Conservation (phyloP, 2,113 vertebrate genomes). For the Odocoileus hemionus region DNA sequence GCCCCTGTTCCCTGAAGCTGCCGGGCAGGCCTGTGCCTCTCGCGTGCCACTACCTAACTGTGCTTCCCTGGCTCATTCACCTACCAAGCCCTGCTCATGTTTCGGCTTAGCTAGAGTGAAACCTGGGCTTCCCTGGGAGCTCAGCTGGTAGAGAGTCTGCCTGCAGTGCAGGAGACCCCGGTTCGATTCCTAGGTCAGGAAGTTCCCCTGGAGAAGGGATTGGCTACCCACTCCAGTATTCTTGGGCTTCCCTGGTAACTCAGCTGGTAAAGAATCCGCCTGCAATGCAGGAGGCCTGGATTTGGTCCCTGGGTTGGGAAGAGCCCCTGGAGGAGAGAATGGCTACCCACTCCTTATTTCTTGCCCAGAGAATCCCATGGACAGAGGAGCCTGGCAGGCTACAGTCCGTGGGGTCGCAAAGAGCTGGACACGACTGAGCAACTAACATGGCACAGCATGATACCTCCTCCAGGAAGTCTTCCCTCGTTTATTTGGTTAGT, state of each 20-base stretch:
- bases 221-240: background rate
- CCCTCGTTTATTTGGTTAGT: background rate
- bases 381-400: background rate
- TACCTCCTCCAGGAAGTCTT: background rate
- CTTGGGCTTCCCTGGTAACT: background rate
- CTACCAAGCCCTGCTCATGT: background rate
- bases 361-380: background rate
- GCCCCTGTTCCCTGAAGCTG: background rate
- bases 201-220: background rate
- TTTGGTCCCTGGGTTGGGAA: background rate
- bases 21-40: background rate
- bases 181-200: background rate
- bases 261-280: background rate
- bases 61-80: background rate
- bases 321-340: background rate
- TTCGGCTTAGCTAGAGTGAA: background rate
- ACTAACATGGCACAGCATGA: background rate
- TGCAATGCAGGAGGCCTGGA: no score
- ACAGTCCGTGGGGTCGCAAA: background rate
- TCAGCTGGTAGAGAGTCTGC: background rate
- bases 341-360: background rate
- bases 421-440: fast-evolving
- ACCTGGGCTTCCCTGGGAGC: background rate
- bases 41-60: background rate
- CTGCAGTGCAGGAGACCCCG: no score